Evolutionary conservation across 2,888 invertebrate genomes (phyloP), one percentile per base, ranked within the genome.

Genomic region (Temnothorax ravouxi): DNA sequence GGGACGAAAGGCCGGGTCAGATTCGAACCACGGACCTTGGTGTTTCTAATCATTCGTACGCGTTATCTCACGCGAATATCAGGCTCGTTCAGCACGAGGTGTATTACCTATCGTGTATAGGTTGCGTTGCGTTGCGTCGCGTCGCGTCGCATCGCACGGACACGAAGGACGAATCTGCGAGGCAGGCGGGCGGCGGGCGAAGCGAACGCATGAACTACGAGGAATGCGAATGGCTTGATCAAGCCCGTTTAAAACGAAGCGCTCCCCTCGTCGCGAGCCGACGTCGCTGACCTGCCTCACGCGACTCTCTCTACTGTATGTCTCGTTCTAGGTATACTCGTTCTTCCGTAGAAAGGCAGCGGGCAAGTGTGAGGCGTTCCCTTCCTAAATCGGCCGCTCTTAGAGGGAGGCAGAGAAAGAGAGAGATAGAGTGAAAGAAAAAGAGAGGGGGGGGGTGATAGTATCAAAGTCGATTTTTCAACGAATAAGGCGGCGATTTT

Each of bases 281-380:
- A 88, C 86, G 86, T 86, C 85, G 89, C 89, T 91, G 90, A 90
- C 90, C 90, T 90, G 89, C 91, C 90, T 88, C 91, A 90, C 90
- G 88, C 91, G 89, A 86, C 82, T 85, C 85, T 71, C 67, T 87
- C 85, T 77, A 83, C 77, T 62, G 67, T 76, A 61, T 11, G 83
- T 88, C 84, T 80, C 69, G 83, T 83, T 77, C 64, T 79, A 25
- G 29, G 25, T 75, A 76, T 76, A 67, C 80, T 79, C 59, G 83
- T 83, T 79, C 83, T 80, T 80, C 83, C 80, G 83, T 80, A 67
- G 83, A 84, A 80, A 83, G 84, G 54, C 83, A 67, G 75, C 67
- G 67, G 13, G 62, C 21, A 13, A 61, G 47, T 38, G 25, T 44
- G 47, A 84, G 61, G 67, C 83, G 54, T 84, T 83, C 69, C 77